Percentiles rank a stretch among this genome's conserved stretches.
These are phyloP conservation scores for Lepus townsendii DNA, from an alignment of 2,797 vertebrate species.

Conservation along the genomic window DNA sequence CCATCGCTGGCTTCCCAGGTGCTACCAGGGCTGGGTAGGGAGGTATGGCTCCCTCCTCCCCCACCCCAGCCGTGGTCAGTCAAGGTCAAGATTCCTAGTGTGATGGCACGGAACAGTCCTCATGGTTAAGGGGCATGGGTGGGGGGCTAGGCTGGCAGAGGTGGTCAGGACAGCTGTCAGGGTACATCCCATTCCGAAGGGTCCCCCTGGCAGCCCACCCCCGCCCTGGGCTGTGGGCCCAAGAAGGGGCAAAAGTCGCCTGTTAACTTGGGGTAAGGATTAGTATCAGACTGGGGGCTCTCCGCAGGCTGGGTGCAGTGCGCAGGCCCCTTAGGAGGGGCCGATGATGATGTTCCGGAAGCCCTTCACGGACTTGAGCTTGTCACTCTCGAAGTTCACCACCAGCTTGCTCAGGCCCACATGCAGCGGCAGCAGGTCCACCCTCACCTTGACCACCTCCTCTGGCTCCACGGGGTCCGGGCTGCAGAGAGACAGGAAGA, in stretches of 20 bases:
- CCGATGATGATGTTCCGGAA: conserved; percentile 95
- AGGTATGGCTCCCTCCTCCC: neutral
- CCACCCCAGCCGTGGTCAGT: neutral
- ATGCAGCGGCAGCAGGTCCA: conserved; percentile 92
- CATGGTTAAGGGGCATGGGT: neutral
- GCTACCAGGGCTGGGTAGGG: neutral
- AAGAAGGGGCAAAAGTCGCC: neutral
- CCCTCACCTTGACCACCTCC: conserved; percentile 90
- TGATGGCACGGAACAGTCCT: neutral
- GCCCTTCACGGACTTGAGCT: conserved; percentile 93
- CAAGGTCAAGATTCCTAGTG: neutral
- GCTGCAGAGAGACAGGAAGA: conserved; percentile 68
- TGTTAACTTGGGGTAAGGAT: conserved; percentile 11
- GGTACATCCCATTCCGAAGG: neutral
- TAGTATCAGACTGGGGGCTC: neutral
- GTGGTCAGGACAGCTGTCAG: neutral
- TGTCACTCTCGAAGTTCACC: conserved; percentile 95
- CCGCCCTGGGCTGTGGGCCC: neutral
- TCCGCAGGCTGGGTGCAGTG: neutral
- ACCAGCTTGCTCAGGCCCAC: conserved; percentile 93
- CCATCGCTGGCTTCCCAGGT: neutral
- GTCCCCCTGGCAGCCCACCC: neutral
- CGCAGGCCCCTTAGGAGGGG: neutral
- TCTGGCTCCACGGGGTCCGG: conserved; percentile 88
- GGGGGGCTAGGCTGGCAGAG: neutral